phyloP scores from a whole-genome alignment of 2,888 invertebrate genomes.

The Brachyptera risi region DNA sequence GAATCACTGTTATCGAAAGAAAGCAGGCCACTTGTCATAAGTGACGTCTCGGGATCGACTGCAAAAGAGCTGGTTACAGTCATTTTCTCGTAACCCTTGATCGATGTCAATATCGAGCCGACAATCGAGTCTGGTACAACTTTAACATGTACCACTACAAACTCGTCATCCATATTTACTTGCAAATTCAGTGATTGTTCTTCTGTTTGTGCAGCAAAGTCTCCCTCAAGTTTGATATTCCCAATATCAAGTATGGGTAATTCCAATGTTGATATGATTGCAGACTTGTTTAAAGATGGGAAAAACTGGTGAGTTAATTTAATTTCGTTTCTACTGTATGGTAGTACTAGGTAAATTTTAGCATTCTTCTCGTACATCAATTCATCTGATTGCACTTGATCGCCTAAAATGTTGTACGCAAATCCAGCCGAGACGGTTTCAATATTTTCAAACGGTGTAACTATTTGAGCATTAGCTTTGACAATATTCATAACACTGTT shows the following conservation, averaged over 20 bases:
- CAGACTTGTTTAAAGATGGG: neutral
- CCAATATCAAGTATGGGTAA: neutral
- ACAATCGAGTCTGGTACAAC: neutral
- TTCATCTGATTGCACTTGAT: no score
- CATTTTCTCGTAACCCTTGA: slow-evolving; percentile 2
- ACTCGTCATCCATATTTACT: neutral
- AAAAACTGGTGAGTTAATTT: neutral
- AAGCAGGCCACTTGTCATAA: no score
- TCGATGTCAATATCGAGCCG: neutral
- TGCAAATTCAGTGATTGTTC: neutral
- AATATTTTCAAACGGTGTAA: slow-evolving; percentile 16
- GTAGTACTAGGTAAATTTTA: neutral
- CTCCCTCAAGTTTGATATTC: neutral
- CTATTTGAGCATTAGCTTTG: slow-evolving; percentile 17
- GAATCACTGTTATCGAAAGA: no score
- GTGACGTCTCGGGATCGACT: no score
- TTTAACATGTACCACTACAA: neutral
- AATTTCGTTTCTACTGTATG: neutral
- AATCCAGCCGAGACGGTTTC: slow-evolving; percentile 11
- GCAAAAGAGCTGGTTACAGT: no score
- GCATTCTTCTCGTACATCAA: neutral
- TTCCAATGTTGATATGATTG: neutral
- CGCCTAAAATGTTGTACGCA: neutral
- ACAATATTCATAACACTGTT: neutral
- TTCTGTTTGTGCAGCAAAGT: neutral